These are phyloP conservation scores for Aeoliscus strigatus DNA, from an alignment of 2,797 vertebrate genomes.

Conservation along the genomic window DNA sequence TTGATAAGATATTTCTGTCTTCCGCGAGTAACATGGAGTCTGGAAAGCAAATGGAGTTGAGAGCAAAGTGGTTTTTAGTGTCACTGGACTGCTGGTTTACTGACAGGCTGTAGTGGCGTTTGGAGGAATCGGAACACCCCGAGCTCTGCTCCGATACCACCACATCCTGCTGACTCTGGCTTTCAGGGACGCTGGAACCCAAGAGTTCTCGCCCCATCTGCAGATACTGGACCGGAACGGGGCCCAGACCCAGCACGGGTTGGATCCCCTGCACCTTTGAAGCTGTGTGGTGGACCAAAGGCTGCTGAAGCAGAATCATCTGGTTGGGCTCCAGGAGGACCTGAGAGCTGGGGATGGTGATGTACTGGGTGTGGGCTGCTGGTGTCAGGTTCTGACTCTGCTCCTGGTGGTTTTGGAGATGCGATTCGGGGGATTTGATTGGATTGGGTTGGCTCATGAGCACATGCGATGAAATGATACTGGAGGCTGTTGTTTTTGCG, in stretches of 20 bases:
- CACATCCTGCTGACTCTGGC: conserved; percentile 77
- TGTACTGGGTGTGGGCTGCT: conserved; percentile 76
- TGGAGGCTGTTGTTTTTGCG: conserved; percentile 76
- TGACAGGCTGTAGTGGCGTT: conserved; percentile 84
- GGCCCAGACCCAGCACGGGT: conserved; percentile 67
- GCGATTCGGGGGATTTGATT: conserved; percentile 80
- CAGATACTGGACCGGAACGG: conserved; percentile 81
- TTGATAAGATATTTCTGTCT: conserved; percentile 94
- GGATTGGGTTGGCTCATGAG: conserved; percentile 75
- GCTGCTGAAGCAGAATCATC: conserved; percentile 88
- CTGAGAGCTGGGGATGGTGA: conserved; percentile 83
- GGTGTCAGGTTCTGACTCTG: conserved; percentile 64
- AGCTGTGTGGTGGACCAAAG: conserved; percentile 80
- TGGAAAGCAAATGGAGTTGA: conserved; percentile 94
- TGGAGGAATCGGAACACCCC: conserved; percentile 80
- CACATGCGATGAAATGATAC: conserved; percentile 78
- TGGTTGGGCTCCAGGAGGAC: conserved; percentile 87
- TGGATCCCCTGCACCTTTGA: conserved; percentile 82
- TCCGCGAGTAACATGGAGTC: conserved; percentile 92
- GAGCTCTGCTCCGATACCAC: conserved; percentile 76
- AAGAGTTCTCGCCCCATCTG: conserved; percentile 86
- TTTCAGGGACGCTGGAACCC: conserved; percentile 75
- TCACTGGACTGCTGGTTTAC: conserved; percentile 76
- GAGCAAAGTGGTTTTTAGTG: conserved; percentile 90
- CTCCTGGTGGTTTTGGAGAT: conserved; percentile 80